phyloP scores from a whole-genome alignment of 2,797 vertebrate species.

The Scolopax rusticola region DNA sequence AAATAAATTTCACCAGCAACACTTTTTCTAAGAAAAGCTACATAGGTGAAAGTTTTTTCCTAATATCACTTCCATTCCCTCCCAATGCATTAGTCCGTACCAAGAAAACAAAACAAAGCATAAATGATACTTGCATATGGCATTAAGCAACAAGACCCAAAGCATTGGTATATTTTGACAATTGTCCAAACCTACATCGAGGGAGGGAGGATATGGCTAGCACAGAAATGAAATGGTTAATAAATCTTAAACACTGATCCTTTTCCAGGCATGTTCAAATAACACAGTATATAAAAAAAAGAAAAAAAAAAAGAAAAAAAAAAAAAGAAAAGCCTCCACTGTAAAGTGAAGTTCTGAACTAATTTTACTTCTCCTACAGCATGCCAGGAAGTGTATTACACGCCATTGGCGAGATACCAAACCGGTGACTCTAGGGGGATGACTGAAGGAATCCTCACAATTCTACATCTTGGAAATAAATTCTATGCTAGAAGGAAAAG shows the following conservation, averaged over 20 bases:
- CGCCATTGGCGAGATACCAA: slow-evolving; percentile 69
- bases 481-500: slow-evolving; percentile 44
- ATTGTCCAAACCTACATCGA: neutral
- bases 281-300: neutral
- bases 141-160: neutral
- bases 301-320: neutral
- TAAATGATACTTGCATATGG: neutral
- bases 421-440: slow-evolving; percentile 67
- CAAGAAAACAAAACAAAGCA: neutral
- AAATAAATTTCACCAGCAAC: neutral
- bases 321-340: neutral
- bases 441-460: slow-evolving; percentile 72
- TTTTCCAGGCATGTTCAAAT: slow-evolving; percentile 35
- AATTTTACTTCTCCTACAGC: slow-evolving; percentile 64
- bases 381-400: slow-evolving; percentile 68
- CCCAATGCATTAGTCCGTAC: neutral
- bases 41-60: neutral
- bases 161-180: neutral
- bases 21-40: neutral
- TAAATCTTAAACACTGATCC: slow-evolving; percentile 6
- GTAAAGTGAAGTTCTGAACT: slow-evolving; percentile 57
- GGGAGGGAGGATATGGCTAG: neutral
- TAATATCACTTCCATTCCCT: neutral
- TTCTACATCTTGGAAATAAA: slow-evolving; percentile 67
- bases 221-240: slow-evolving; percentile 50